Conservation (phyloP, 2,113 vertebrate genomes). For the Atherinomorus stipes region DNA sequence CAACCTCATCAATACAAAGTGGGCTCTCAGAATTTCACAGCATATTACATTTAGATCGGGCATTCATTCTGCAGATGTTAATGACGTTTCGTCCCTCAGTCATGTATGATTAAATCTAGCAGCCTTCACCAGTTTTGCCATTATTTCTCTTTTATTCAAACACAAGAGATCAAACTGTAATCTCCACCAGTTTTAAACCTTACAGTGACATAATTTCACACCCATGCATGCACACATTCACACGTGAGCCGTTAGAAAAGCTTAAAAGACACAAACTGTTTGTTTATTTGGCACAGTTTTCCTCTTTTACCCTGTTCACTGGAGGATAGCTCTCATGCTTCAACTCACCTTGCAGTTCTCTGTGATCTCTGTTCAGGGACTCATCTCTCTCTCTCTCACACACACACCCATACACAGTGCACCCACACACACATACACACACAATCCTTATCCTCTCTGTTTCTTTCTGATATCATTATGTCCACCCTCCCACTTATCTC, state of each 20-base stretch:
- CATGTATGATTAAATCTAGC: neutral
- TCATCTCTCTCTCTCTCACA: too few relatives aligned
- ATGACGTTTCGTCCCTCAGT: neutral
- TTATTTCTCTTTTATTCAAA: neutral
- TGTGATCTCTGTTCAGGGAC: constrained; percentile 43
- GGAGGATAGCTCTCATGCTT: constrained; percentile 18
- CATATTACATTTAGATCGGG: neutral
- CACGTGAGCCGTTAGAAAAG: neutral
- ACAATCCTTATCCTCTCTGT: neutral
- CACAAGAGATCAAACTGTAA: neutral
- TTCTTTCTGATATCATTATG: constrained; percentile 37
- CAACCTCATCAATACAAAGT: constrained; percentile 2
- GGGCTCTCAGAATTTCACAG: neutral
- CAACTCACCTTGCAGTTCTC: constrained; percentile 24
- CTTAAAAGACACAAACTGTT: constrained; percentile 1
- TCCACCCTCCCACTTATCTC: constrained; percentile 44
- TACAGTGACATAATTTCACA: constrained; percentile 3
- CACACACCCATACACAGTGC: neutral
- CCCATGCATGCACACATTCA: neutral
- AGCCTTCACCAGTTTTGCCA: neutral
- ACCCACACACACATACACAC: constrained; percentile 9
- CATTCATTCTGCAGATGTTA: neutral
- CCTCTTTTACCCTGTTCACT: constrained; percentile 8
- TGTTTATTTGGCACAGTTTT: constrained; percentile 2
- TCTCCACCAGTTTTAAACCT: neutral